Evolutionary conservation across 2,888 invertebrate genomes (phyloP).

Genomic region (Melinopterus prodromus): DNA sequence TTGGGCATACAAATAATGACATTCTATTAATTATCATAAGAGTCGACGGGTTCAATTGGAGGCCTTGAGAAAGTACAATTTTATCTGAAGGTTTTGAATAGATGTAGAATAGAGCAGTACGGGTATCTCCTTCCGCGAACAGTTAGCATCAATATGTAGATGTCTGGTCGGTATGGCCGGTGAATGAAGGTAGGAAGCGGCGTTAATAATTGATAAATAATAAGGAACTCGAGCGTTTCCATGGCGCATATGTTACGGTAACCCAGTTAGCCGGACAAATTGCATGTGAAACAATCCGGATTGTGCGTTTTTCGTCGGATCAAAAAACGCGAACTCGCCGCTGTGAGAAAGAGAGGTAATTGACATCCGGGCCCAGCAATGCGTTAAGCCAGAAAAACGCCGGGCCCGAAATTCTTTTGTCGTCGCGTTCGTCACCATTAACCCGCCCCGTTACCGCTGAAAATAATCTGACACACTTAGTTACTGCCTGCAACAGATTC

Average conservation of each 20-base stretch:
- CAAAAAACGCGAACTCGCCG: not conserved
- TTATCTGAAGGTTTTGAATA: constrained; percentile 4
- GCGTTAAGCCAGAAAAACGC: not conserved
- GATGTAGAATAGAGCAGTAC: not conserved
- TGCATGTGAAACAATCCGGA: constrained; percentile 4
- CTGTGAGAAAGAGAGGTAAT: not conserved
- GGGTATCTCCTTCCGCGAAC: not conserved
- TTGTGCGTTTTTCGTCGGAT: not conserved
- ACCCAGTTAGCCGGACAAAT: not conserved
- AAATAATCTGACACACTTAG: constrained; percentile 4
- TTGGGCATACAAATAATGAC: not conserved
- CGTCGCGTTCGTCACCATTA: not conserved
- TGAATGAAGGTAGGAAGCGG: not conserved
- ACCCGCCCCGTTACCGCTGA: not conserved
- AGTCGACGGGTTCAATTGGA: too few species aligned
- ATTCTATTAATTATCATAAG: not conserved
- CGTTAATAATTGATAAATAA: constrained; percentile 4
- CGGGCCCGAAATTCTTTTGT: not conserved
- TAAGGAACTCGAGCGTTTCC: not conserved
- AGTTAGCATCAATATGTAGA: not conserved
- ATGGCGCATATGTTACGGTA: not conserved
- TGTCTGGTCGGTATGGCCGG: not conserved
- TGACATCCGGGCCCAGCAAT: not conserved
- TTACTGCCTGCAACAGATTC: not conserved
- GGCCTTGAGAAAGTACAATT: not conserved